Evolutionary conservation across 2,888 invertebrate genomes (phyloP).

Genomic region (Apodemia zela): DNA sequence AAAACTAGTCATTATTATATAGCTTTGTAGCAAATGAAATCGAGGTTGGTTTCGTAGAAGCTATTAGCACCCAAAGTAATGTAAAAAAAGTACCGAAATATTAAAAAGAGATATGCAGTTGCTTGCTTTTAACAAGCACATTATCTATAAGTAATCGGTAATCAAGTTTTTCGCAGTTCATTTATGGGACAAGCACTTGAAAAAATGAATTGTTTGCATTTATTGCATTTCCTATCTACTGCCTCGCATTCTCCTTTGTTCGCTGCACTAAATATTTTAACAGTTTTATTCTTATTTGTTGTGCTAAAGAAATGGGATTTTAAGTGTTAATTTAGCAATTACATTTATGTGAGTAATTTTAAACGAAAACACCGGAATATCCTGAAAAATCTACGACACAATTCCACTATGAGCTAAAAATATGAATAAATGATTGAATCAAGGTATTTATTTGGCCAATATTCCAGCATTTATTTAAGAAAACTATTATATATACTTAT

Average conservation of each 20-base stretch:
- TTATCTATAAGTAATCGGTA: background rate
- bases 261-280: slow-evolving; percentile 39
- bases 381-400: too few relatives aligned
- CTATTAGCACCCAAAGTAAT: too few relatives aligned
- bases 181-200: slow-evolving; percentile 44
- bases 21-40: too few relatives aligned
- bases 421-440: too few relatives aligned
- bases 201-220: slow-evolving; percentile 49
- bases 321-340: background rate
- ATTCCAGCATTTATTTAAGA: background rate
- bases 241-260: slow-evolving; percentile 37
- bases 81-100: too few relatives aligned
- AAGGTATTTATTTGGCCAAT: too few relatives aligned
- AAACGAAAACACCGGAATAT: background rate
- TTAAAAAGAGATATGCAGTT: too few relatives aligned
- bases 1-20: too few relatives aligned
- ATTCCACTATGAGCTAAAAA: too few relatives aligned
- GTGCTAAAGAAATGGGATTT: background rate
- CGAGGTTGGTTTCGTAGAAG: too few relatives aligned
- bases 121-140: background rate
- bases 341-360: background rate
- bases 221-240: slow-evolving; percentile 49
- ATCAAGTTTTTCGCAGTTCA: slow-evolving; percentile 28
- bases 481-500: too few relatives aligned
- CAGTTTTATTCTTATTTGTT: slow-evolving; percentile 27